phyloP scores from a whole-genome alignment of 2,888 invertebrate genomes.

The Ischnus inquisitorius region DNA sequence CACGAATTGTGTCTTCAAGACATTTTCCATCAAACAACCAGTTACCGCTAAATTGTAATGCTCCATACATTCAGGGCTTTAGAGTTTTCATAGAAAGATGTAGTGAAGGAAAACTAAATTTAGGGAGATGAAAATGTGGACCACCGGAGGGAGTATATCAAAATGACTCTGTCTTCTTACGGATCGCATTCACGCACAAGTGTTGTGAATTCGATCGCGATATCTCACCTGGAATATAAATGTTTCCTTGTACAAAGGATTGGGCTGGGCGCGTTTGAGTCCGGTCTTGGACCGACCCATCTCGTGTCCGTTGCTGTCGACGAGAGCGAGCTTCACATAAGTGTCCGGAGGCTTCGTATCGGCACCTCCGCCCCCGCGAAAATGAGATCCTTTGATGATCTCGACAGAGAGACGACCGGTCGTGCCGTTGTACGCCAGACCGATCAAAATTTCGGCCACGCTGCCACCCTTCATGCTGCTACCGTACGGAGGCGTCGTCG shows the following conservation, averaged over 20 bases:
- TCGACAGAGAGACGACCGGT: conserved; percentile 97
- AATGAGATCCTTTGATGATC: conserved; percentile 92
- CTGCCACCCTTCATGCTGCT: conserved; percentile 92
- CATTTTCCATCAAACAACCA: no score
- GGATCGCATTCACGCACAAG: no score
- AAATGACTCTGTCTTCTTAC: no score
- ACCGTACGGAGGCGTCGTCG: conserved; percentile 82
- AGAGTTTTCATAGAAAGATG: no score
- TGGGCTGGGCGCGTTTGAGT: conserved; percentile 96
- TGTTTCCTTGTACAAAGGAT: conserved; percentile 97
- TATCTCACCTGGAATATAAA: conserved; percentile 96
- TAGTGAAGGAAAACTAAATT: no score
- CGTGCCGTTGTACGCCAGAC: conserved; percentile 96
- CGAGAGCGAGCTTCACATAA: conserved; percentile 96
- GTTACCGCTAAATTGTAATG: no score
- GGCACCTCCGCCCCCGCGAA: conserved; percentile 86
- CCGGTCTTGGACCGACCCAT: conserved; percentile 97
- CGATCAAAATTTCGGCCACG: conserved; percentile 95
- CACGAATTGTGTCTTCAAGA: no score
- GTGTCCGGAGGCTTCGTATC: conserved; percentile 93
- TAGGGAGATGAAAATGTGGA: no score
- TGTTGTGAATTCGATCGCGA: no score
- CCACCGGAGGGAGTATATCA: no score
- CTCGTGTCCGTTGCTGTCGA: conserved; percentile 97
- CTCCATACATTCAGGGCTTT: no score